Conservation (phyloP, 2,113 vertebrate genomes). For the Benitochromis conjunctus region DNA sequence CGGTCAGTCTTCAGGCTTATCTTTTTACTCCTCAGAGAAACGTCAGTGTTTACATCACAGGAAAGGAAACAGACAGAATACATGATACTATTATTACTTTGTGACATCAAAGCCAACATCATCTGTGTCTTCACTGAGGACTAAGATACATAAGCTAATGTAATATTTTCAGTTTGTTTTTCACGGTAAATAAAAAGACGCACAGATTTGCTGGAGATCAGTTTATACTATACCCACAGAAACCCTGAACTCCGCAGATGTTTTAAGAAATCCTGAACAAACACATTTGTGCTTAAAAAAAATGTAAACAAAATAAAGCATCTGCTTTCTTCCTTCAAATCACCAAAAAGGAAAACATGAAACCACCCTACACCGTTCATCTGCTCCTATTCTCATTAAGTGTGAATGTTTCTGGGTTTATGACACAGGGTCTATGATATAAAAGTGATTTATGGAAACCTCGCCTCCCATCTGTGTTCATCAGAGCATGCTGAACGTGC, state of each 20-base stretch:
- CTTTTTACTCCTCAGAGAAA: neutral
- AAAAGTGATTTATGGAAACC: neutral
- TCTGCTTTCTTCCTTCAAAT: neutral
- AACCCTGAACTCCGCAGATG: neutral
- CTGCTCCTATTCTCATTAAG: neutral
- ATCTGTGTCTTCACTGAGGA: neutral
- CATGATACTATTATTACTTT: neutral
- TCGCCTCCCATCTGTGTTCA: conserved; percentile 6
- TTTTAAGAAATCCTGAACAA: neutral
- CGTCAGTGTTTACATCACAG: neutral
- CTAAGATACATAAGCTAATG: neutral
- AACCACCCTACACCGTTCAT: neutral
- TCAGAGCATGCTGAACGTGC: neutral
- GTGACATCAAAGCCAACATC: neutral
- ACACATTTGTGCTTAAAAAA: neutral
- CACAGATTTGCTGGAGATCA: neutral
- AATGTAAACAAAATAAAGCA: neutral
- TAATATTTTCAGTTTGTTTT: neutral
- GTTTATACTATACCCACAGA: neutral
- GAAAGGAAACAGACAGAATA: neutral
- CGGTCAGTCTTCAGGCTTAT: neutral
- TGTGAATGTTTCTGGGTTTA: neutral
- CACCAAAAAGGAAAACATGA: neutral
- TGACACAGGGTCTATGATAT: neutral
- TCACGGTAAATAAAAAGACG: neutral